A percentile compares a stretch with the other conserved stretches of the same genome.
Conservation (phyloP, 2,888 invertebrate species). For the Drosophila atripex region DNA sequence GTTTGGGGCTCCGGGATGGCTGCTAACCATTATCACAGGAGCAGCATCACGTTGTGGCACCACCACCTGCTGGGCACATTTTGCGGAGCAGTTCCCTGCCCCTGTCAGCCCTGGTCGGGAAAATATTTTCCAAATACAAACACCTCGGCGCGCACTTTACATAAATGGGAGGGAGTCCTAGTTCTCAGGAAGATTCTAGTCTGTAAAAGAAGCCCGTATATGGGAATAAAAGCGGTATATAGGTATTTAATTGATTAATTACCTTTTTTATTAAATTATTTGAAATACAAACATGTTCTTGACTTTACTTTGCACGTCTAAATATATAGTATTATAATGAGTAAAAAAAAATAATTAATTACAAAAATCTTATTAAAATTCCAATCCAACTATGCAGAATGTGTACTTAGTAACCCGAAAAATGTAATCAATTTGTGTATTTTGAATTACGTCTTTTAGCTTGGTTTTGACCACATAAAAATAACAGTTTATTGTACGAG, state of each 20-base stretch:
- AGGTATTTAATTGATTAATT: not conserved
- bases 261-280: not conserved
- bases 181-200: not conserved
- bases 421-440: not conserved
- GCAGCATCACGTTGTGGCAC: constrained; percentile 69
- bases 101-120: constrained; percentile 13
- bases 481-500: not conserved
- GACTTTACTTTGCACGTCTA: no score
- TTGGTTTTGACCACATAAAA: not conserved
- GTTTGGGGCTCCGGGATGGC: constrained; percentile 27
- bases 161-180: constrained; percentile 6
- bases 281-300: no score
- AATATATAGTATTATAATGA: no score
- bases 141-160: constrained; percentile 30
- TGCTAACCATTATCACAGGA: constrained; percentile 75
- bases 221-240: no score
- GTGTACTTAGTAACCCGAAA: not conserved
- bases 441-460: not conserved
- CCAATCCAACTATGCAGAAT: not conserved
- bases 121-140: constrained; percentile 59
- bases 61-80: constrained; percentile 73
- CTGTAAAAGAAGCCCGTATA: not conserved
- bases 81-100: constrained; percentile 47
- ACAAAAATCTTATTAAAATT: no score
- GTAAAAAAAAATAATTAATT: no score